phyloP scores from a whole-genome alignment of 2,888 invertebrate genomes.

The Sclerodermus sp. region DNA sequence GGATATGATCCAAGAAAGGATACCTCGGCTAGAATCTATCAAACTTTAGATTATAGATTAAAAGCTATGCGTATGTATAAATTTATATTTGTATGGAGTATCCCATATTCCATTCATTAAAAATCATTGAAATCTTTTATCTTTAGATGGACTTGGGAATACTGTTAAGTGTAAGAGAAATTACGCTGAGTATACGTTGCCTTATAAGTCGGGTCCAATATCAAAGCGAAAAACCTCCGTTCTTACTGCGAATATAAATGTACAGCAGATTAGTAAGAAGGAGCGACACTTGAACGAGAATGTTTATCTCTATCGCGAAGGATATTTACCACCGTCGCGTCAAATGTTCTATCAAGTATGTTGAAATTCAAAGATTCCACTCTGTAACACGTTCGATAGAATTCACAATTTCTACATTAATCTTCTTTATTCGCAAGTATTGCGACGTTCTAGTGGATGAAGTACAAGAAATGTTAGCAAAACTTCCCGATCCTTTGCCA shows the following conservation, averaged over 20 bases:
- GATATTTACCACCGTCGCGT: conserved; percentile 75
- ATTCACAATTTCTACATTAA: neutral
- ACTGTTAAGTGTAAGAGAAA: conserved; percentile 61
- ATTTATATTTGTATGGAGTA: neutral
- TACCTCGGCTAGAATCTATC: conserved; percentile 77
- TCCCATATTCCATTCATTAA: conserved; percentile 8
- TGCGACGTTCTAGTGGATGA: conserved; percentile 80
- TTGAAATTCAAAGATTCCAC: neutral
- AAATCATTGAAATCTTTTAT: conserved; percentile 1
- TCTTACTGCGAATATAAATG: conserved; percentile 43
- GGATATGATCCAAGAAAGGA: conserved; percentile 91
- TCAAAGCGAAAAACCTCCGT: conserved; percentile 55
- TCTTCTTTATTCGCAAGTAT: conserved; percentile 56
- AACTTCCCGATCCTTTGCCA: conserved; percentile 64
- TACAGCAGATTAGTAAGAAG: conserved; percentile 37
- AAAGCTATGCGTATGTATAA: conserved; percentile 63
- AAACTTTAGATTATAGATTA: conserved; percentile 83
- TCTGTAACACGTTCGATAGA: neutral
- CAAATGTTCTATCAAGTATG: conserved; percentile 88
- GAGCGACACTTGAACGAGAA: conserved; percentile 57
- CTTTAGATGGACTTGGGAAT: conserved; percentile 60
- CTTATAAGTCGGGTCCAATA: conserved; percentile 56
- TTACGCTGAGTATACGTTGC: conserved; percentile 57
- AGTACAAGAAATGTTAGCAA: conserved; percentile 74
- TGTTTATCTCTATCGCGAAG: conserved; percentile 68